Base-by-base conservation (phyloP, 2,888 invertebrate species). In the Meganola albula region DNA sequence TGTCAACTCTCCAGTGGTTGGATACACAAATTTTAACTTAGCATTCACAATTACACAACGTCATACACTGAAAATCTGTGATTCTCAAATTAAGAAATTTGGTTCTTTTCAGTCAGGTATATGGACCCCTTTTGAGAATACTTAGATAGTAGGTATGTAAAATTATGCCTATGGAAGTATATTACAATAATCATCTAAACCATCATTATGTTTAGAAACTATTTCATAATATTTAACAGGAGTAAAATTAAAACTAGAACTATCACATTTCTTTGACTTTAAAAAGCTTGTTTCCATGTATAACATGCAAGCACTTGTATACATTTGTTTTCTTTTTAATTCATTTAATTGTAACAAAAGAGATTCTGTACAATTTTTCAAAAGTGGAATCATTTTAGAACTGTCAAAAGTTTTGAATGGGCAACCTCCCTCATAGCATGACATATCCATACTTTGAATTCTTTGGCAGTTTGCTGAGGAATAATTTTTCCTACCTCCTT, bases 401-500 rank as follows among this genome's bases (percentile, higher is more conserved):
- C 51, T 46, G 48, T 89, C 89, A 72, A 89, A 90, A 43, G 87
- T 79, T 52, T 87, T 86, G 45, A 90, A 91, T 2, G 90, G 90
- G 44, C 91, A 91, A 8, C 90, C 90, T 28, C 90, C 90, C 68
- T 89, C 89, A 3, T 87, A 67, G 32, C 80, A 78, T 8, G 79
- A 66, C 63, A 69, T 74, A 51, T 90, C 90, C 25, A 58, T 52
- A 27, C 62, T 62, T 69, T 91, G 91, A 26, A 92, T 86, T 31
- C 75, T 58, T 10, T 70, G 53, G 56, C 92, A 93, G 41, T 79
- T 87, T 23, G 89, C 88, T 9, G 89, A 88, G 24, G 72, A 66
- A 52, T 92, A 92, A 51, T 82, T 87, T 51, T 83, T 90, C 45
- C 88, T 79, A n/a, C 86, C 74, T 3, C 93, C 92, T 71, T 92